phyloP scores from a whole-genome alignment of 1,140 invertebrate species.

The Heterodera schachtii region DNA sequence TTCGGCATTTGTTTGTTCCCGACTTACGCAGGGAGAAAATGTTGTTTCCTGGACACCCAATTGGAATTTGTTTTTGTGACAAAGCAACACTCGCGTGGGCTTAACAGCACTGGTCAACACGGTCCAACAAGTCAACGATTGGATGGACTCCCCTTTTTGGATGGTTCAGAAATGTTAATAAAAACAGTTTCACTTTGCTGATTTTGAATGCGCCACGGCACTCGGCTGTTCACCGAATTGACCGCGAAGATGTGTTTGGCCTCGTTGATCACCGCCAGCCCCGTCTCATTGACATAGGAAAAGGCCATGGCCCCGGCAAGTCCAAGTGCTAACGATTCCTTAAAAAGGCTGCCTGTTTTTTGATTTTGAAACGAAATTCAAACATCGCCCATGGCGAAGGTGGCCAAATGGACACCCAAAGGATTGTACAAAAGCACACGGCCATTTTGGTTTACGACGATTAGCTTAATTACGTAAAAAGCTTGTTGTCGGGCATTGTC shows the following conservation, averaged over 20 bases:
- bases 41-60: constrained; percentile 30
- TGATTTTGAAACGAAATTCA: neutral
- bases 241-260: constrained; percentile 35
- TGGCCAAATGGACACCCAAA: constrained; percentile 25
- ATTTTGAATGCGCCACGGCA: constrained; percentile 34
- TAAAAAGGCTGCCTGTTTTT: neutral
- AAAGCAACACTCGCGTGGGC: constrained; percentile 37
- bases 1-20: neutral
- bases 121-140: constrained; percentile 31
- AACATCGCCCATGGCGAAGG: constrained; percentile 40
- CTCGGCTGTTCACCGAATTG: constrained; percentile 35
- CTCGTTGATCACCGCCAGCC: constrained; percentile 38
- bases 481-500: neutral
- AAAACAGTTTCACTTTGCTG: constrained; percentile 11
- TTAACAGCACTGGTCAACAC: constrained; percentile 30
- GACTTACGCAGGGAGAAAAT: constrained; percentile 26
- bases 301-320: constrained; percentile 32
- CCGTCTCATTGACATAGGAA: constrained; percentile 35
- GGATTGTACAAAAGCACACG: constrained; percentile 34
- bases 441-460: constrained; percentile 29
- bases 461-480: constrained; percentile 17
- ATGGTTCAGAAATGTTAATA: too few species aligned
- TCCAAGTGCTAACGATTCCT: constrained; percentile 39
- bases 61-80: constrained; percentile 26
- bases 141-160: neutral